These are phyloP conservation scores for Eutolmus rufibarbis DNA, from an alignment of 2,888 invertebrate genomes.

Conservation along the genomic window DNA sequence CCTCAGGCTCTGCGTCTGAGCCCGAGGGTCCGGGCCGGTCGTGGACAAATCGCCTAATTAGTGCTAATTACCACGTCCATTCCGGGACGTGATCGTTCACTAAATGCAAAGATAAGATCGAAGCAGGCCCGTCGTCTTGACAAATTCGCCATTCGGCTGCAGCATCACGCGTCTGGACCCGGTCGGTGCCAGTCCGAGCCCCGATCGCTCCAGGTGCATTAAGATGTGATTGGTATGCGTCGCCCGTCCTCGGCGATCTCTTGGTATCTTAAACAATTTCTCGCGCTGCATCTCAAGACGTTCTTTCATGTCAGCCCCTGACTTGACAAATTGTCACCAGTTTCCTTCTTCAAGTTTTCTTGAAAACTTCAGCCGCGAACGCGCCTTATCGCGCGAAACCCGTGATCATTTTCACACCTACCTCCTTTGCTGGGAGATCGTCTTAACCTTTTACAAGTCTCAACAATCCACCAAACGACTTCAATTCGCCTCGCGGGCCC, in stretches of 20 bases:
- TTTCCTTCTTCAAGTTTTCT: conserved; percentile 1
- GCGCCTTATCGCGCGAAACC: conserved; percentile 35
- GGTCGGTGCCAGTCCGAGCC: not conserved
- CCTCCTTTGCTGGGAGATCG: not conserved
- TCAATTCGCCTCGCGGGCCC: not conserved
- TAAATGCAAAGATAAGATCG: conserved; percentile 33
- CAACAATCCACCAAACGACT: conserved; percentile 33
- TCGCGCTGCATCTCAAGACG: conserved; percentile 30
- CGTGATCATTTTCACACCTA: conserved; percentile 35
- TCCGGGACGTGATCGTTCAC: conserved; percentile 29
- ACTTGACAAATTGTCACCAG: conserved; percentile 36
- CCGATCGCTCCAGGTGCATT: conserved; percentile 7
- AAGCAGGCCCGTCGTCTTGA: conserved; percentile 1
- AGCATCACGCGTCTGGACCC: conserved; percentile 12
- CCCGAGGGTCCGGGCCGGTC: not conserved
- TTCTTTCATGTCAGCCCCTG: not conserved
- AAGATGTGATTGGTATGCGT: conserved; percentile 42
- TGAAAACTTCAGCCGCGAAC: not conserved
- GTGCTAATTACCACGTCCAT: conserved; percentile 35
- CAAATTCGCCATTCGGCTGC: conserved; percentile 42
- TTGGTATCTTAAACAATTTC: conserved; percentile 24
- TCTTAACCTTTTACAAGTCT: conserved; percentile 27
- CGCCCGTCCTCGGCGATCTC: not conserved
- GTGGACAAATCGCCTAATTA: conserved; percentile 40
- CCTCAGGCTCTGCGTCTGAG: not conserved